These are phyloP conservation scores for Myotis davidii DNA, from an alignment of 2,113 vertebrate genomes.

Conservation along the genomic window DNA sequence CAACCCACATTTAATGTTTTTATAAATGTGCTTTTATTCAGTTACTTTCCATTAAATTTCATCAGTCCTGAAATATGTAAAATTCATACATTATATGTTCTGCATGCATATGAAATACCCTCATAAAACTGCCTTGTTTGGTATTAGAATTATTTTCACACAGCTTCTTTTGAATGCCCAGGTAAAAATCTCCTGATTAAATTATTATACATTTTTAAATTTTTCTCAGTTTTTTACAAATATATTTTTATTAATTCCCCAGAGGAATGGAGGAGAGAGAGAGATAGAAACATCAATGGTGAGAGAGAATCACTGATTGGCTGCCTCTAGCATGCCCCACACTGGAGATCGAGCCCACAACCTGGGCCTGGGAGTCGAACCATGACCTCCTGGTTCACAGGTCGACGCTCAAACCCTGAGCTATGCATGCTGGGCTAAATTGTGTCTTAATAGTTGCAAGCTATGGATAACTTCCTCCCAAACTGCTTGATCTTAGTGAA, in stretches of 20 bases:
- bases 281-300: too few relatives aligned
- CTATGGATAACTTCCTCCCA: not conserved
- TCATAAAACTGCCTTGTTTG: not conserved
- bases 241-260: too few relatives aligned
- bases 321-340: too few relatives aligned
- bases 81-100: not conserved
- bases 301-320: too few relatives aligned
- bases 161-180: not conserved
- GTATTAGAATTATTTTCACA: not conserved
- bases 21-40: not conserved
- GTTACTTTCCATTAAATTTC: not conserved
- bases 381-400: too few relatives aligned
- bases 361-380: too few relatives aligned
- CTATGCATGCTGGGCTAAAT: too few relatives aligned
- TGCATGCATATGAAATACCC: not conserved
- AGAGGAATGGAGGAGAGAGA: too few relatives aligned
- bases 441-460: not conserved
- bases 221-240: too few relatives aligned
- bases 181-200: not conserved
- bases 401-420: too few relatives aligned
- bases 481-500: not conserved
- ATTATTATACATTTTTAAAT: not conserved
- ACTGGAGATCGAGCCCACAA: too few relatives aligned
- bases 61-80: not conserved
- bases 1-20: not conserved